Evolutionary conservation across 2,113 vertebrate genomes (phyloP).

Genomic region (Oreochromis niloticus): DNA sequence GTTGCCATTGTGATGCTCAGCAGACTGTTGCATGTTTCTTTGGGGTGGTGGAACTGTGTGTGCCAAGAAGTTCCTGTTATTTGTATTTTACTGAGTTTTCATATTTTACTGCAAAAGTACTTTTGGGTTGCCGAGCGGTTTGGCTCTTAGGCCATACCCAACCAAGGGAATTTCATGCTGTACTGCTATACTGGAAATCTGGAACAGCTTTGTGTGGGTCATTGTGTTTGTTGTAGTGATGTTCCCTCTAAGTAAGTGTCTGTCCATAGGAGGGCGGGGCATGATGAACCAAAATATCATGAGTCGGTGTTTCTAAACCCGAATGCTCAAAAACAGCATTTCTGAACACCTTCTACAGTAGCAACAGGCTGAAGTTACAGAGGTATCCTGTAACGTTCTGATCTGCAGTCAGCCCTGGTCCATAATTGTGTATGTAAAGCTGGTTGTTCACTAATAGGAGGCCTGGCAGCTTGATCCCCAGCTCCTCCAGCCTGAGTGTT

Average conservation of each 20-base stretch:
- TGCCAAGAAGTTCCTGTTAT: neutral
- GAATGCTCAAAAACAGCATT: neutral
- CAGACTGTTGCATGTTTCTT: neutral
- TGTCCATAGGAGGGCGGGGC: neutral
- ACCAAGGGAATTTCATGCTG: neutral
- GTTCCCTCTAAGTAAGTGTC: neutral
- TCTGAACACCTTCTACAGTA: neutral
- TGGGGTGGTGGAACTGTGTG: neutral
- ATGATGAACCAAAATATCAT: neutral
- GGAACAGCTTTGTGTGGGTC: neutral
- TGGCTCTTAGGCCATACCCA: neutral
- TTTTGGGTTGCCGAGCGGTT: neutral
- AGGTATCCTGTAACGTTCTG: neutral
- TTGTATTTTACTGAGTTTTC: neutral
- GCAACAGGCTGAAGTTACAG: neutral
- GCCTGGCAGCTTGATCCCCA: neutral
- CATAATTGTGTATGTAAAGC: neutral
- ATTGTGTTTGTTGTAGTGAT: neutral
- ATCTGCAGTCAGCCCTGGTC: neutral
- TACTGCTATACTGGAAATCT: neutral
- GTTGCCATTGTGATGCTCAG: neutral
- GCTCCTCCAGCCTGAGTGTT: neutral
- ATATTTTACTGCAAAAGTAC: neutral
- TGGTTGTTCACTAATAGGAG: neutral
- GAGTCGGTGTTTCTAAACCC: neutral